These are phyloP conservation scores for Eudyptes chrysolophus DNA, from an alignment of 2,113 vertebrate genomes.

Conservation along the genomic window DNA sequence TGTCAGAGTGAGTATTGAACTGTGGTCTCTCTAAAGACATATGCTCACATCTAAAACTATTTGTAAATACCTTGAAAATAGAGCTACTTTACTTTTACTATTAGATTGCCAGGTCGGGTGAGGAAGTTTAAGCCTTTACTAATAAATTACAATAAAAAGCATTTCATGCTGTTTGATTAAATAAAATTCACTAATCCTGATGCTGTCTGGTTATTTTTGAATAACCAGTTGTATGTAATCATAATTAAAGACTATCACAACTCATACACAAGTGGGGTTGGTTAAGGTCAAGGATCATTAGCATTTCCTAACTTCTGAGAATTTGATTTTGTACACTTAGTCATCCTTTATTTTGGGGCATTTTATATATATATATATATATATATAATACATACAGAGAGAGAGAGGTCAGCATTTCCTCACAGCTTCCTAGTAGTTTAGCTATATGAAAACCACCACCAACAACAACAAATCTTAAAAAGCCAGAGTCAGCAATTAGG, in stretches of 20 bases:
- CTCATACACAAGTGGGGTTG: background rate
- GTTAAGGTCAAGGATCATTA: background rate
- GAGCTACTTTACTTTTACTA: background rate
- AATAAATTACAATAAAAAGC: background rate
- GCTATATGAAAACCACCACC: background rate
- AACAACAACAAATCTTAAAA: background rate
- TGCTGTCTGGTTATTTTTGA: background rate
- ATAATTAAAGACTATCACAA: background rate
- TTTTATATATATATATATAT: background rate
- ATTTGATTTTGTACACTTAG: background rate
- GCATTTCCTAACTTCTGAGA: background rate
- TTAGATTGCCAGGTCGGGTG: background rate
- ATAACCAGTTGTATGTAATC: background rate
- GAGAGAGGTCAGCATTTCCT: background rate
- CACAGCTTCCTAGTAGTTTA: background rate
- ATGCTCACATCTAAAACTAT: background rate
- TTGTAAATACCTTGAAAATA: background rate
- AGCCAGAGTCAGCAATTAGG: background rate
- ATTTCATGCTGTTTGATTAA: background rate
- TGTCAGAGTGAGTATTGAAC: background rate
- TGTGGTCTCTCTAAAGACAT: background rate
- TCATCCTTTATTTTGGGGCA: background rate
- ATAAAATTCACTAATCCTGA: background rate
- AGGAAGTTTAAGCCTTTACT: background rate
- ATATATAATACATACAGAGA: background rate